Evolutionary conservation across 2,797 vertebrate species (phyloP).

Genomic region (Myiothlypis chrysogaster): DNA sequence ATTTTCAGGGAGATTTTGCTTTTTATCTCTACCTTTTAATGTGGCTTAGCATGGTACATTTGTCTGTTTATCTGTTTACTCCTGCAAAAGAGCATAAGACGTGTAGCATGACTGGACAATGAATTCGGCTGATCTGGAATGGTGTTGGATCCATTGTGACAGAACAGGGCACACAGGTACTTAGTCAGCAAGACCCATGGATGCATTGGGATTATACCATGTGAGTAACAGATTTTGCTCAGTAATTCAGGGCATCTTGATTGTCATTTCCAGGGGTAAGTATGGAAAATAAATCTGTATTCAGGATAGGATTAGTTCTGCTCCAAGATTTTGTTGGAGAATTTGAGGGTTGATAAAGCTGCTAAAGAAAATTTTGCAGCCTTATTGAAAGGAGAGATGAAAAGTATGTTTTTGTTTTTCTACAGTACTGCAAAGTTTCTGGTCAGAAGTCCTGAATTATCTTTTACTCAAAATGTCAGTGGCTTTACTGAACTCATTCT

Average conservation of each 20-base stretch:
- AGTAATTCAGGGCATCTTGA: neutral
- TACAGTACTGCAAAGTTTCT: neutral
- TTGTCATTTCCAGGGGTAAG: neutral
- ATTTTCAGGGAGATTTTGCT: neutral
- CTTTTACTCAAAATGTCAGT: neutral
- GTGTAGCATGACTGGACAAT: neutral
- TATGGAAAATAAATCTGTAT: neutral
- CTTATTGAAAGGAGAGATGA: neutral
- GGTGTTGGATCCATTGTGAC: neutral
- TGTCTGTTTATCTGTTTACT: neutral
- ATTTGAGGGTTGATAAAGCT: neutral
- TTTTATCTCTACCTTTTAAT: neutral
- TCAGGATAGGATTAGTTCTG: neutral
- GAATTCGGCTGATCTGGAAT: neutral
- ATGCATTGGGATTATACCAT: no score
- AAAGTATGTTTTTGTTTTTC: neutral
- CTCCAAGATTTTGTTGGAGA: neutral
- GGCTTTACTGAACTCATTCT: neutral
- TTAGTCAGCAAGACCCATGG: neutral
- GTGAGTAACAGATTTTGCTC: neutral
- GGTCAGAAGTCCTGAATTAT: neutral
- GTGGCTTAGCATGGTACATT: rapidly evolving
- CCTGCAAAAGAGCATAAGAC: neutral
- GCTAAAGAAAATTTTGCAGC: neutral
- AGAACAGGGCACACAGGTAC: neutral